Conservation (phyloP, 2,113 vertebrate species). For the Notothenia rossii region DNA sequence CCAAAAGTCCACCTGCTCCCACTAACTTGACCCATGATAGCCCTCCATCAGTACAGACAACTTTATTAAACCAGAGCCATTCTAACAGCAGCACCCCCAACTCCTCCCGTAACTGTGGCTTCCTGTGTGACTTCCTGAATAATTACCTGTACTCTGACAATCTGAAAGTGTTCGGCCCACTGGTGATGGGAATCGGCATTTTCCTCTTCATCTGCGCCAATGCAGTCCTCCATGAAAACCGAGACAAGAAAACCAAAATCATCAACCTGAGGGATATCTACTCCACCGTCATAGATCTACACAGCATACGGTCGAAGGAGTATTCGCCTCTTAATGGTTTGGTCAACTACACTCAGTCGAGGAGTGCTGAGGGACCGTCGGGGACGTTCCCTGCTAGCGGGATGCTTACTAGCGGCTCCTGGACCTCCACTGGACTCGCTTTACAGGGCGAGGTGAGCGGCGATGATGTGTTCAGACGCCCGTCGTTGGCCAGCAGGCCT, state of each 20-base stretch:
- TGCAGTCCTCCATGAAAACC: constrained; percentile 96
- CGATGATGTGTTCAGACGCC: constrained; percentile 70
- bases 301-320: constrained; percentile 92
- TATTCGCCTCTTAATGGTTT: constrained; percentile 90
- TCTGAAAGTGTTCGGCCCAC: constrained; percentile 95
- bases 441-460: constrained; percentile 72
- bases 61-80: constrained; percentile 61
- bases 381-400: constrained; percentile 80
- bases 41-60: constrained; percentile 6
- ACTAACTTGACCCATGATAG: constrained; percentile 63
- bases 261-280: constrained; percentile 98
- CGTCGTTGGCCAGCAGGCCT: constrained; percentile 70
- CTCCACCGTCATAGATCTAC: constrained; percentile 97
- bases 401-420: constrained; percentile 86
- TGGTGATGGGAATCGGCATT: constrained; percentile 99
- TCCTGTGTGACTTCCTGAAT: constrained; percentile 89
- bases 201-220: constrained; percentile 99
- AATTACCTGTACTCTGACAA: constrained; percentile 96
- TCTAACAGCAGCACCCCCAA: constrained; percentile 57
- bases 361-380: constrained; percentile 83
- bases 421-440: constrained; percentile 84
- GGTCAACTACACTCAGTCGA: constrained; percentile 89
- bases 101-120: constrained; percentile 75
- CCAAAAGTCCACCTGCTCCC: constrained; percentile 53
- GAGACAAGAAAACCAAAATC: constrained; percentile 97